Base-by-base conservation (phyloP, 2,113 vertebrate species). In the Sinocyclocheilus maitianheensis region DNA sequence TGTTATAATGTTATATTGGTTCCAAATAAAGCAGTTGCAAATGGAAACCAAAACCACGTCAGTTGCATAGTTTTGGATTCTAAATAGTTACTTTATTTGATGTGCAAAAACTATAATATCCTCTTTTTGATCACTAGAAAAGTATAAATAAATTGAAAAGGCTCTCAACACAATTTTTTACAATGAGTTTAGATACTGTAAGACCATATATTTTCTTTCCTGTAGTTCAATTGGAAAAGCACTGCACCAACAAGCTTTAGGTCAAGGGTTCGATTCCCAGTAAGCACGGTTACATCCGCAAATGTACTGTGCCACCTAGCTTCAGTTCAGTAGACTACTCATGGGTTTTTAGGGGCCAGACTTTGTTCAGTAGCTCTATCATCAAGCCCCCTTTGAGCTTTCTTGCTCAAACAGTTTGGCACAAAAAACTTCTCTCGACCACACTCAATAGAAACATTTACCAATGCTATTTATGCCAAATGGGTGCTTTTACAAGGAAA, bases 401-500 rank as follows among this genome's bases (percentile, higher is more conserved):
- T 51, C 53, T 71, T 78, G 24, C n/a, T 90, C 76, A 89, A 87
- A 89, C 46, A 82, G 5, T 85, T 87, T 24, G 24, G 12, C 46
- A 81, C 37, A 77, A 86, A 86, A 55, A 46, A 24, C 26, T 43
- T 60, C 72, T 84, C 74, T 76, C 48, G 34, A 12, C 87, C 69
- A 37, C 18, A 65, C 71, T 60, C 60, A 85, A 78, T 81, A 83
- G 74, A 75, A 83, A 86, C 75, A 86, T 85, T 89, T 84, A 71
- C 48, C 6, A 71, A 85, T 62, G 72, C 46, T 81, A 84, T 89
- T 89, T 84, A 78, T 30, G 67, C 72, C 58, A 85, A 87, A 55
- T 69, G 20, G 58, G 53, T 34, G 75, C 75, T 88, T 87, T 86
- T 85, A 62, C 60, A 85, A 88, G 83, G 69, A 92, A 89, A 85